Conservation (phyloP, 2,113 vertebrate species). For the Jacana jacana region DNA sequence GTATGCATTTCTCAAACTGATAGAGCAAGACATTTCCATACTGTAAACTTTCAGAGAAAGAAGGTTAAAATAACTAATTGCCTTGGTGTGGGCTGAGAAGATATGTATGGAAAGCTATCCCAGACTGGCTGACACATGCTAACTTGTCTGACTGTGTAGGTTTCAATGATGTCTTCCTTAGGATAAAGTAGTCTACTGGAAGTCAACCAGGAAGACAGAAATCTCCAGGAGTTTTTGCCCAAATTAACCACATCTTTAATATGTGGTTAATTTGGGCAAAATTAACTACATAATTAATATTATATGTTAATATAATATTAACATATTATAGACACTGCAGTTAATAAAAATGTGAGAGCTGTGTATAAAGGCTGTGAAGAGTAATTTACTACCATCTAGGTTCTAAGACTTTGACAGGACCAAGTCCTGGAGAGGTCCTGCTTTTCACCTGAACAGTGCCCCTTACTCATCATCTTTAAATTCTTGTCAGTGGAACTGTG, state of each 20-base stretch:
- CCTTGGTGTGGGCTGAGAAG: conserved; percentile 9
- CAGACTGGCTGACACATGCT: conserved; percentile 38
- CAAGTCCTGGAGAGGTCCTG: not conserved
- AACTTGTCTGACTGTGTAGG: not conserved
- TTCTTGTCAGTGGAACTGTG: not conserved
- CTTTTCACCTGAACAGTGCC: not conserved
- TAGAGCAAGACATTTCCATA: conserved; percentile 46
- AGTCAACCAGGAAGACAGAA: not conserved
- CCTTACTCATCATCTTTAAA: not conserved
- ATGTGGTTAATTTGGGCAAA: too few relatives aligned
- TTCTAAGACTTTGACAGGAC: not conserved
- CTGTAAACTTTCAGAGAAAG: conserved; percentile 25
- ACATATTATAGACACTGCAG: not conserved
- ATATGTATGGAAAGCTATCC: not conserved
- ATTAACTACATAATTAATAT: too few relatives aligned
- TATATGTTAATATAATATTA: too few relatives aligned
- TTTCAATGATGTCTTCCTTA: not conserved
- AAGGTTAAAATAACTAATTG: conserved; percentile 60
- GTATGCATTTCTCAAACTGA: not conserved
- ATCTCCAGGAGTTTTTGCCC: not conserved
- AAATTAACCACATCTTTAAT: not conserved
- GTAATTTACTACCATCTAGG: not conserved
- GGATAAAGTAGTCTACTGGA: not conserved
- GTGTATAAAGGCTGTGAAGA: not conserved
- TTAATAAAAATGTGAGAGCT: not conserved